Conservation (phyloP, 2,888 invertebrate genomes). For the Oligia strigilis region DNA sequence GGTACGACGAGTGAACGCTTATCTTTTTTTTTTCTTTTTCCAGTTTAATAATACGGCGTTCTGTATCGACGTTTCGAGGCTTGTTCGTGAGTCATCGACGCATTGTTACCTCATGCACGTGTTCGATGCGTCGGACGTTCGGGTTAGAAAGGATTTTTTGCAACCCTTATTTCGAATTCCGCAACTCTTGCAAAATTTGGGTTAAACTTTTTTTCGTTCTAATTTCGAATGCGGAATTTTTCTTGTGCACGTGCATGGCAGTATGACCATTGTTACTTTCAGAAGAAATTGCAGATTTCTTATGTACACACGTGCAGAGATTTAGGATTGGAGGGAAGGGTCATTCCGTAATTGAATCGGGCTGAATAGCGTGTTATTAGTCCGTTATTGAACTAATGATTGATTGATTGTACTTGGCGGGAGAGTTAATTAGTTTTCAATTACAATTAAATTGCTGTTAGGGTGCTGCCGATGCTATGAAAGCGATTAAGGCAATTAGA, state of each 20-base stretch:
- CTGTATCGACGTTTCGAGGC: constrained; percentile 82
- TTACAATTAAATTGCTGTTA: constrained; percentile 80
- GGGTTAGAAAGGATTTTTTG: constrained; percentile 90
- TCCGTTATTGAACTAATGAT: too few species aligned
- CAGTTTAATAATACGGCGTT: constrained; percentile 86
- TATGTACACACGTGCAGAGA: constrained; percentile 71
- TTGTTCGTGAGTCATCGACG: constrained; percentile 86
- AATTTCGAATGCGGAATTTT: constrained; percentile 77
- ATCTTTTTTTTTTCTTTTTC: constrained; percentile 84
- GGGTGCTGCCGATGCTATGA: constrained; percentile 70
- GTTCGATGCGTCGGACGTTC: constrained; percentile 84
- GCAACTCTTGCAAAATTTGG: constrained; percentile 90
- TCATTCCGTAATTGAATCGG: constrained; percentile 65
- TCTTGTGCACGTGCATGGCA: constrained; percentile 73
- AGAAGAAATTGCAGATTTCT: constrained; percentile 58
- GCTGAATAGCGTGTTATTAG: constrained; percentile 63
- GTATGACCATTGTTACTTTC: constrained; percentile 71
- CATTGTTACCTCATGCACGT: constrained; percentile 88
- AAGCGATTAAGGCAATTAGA: constrained; percentile 78
- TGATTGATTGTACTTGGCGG: constrained; percentile 72
- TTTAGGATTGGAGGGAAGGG: constrained; percentile 66
- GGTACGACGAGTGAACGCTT: constrained; percentile 88
- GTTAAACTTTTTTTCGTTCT: constrained; percentile 79
- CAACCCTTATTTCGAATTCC: constrained; percentile 89
- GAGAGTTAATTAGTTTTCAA: constrained; percentile 80